Conservation (phyloP, 2,113 vertebrate genomes). For the Nannospalax galili region DNA sequence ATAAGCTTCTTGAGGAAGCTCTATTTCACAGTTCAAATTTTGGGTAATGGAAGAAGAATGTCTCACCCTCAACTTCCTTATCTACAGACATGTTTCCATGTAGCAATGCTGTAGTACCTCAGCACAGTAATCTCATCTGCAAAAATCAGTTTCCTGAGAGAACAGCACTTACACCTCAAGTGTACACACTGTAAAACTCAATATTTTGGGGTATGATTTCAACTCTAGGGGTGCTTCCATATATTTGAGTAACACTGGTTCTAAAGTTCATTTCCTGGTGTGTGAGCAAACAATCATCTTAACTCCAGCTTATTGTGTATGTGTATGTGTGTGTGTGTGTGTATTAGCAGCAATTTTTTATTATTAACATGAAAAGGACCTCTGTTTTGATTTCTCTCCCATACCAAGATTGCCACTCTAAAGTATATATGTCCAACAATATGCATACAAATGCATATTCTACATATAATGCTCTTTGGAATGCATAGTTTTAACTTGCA, state of each 20-base stretch:
- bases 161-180: neutral
- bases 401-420: neutral
- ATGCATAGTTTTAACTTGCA: neutral
- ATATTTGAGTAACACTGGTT: neutral
- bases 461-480: neutral
- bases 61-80: neutral
- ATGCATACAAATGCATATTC: neutral
- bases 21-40: neutral
- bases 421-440: neutral
- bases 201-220: neutral
- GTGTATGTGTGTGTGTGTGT: neutral
- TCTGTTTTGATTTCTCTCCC: neutral
- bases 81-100: neutral
- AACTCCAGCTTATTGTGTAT: neutral
- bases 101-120: no score
- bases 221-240: neutral
- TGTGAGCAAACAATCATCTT: neutral
- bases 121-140: neutral
- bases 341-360: no score
- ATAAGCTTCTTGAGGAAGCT: neutral
- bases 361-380: no score
- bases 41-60: neutral
- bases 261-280: neutral
- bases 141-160: neutral
- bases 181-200: neutral